Conservation (phyloP, 53 echinoderm and acorn worm species). For the Pentamera pediparva region DNA sequence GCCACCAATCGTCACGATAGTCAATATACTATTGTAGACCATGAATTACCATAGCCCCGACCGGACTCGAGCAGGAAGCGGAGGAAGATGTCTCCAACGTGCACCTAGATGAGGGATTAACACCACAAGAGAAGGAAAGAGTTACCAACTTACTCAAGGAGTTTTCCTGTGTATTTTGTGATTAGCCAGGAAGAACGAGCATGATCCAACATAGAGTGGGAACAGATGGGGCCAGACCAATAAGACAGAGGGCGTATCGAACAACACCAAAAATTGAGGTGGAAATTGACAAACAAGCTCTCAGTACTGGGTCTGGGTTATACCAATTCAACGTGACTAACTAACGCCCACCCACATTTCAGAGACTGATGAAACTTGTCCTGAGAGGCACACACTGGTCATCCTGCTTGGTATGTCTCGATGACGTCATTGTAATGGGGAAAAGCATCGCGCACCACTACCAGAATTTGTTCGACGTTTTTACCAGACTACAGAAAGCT, state of each 20-base stretch:
- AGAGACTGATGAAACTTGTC: conserved; percentile 52
- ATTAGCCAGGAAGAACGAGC: conserved; percentile 21
- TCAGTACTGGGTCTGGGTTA: conserved; percentile 30
- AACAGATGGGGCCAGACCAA: too few species aligned
- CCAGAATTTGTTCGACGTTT: background rate
- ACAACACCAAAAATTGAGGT: conserved; percentile 32
- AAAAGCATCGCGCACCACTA: conserved; percentile 45
- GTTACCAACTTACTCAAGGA: too few species aligned
- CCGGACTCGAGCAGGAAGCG: too few species aligned
- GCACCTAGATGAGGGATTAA: too few species aligned
- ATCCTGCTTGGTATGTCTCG: conserved; percentile 47
- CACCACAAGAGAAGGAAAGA: too few species aligned
- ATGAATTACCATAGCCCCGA: too few species aligned
- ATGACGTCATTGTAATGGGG: too few species aligned
- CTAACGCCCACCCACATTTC: conserved; percentile 51
- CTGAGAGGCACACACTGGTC: conserved; percentile 45
- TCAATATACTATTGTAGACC: too few species aligned
- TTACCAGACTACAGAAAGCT: background rate
- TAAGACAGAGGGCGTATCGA: conserved; percentile 51
- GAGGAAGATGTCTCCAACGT: too few species aligned
- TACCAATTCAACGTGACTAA: too few species aligned
- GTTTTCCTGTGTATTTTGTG: background rate
- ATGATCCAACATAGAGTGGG: conserved; percentile 23
- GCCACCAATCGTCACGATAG: too few species aligned
- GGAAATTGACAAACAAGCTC: conserved; percentile 36